Evolutionary conservation across 2,113 vertebrate species (phyloP).

Genomic region (Circaetus gallicus): DNA sequence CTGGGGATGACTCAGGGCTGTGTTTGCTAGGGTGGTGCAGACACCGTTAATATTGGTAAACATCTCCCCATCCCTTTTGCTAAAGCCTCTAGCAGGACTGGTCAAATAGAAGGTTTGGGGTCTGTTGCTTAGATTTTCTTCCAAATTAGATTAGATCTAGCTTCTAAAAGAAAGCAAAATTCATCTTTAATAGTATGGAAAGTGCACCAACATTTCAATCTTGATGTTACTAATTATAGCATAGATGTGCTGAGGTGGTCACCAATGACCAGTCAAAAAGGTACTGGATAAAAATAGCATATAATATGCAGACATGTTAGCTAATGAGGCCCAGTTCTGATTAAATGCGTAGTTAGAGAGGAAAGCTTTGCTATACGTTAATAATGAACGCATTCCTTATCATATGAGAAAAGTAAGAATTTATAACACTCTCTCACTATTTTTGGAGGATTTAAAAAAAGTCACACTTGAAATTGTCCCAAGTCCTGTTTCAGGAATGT

Average conservation of each 20-base stretch:
- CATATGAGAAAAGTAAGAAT: conserved; percentile 11
- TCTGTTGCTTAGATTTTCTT: not conserved
- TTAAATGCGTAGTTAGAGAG: not conserved
- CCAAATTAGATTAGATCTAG: not conserved
- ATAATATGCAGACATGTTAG: not conserved
- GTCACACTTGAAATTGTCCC: conserved; percentile 55
- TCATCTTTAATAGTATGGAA: not conserved
- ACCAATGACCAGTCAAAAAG: not conserved
- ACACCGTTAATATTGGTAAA: not conserved
- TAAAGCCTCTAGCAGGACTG: not conserved
- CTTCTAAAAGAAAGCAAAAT: not conserved
- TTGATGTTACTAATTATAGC: not conserved
- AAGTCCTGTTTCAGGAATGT: conserved; percentile 48
- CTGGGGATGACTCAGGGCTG: not conserved
- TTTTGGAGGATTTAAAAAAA: conserved; percentile 53
- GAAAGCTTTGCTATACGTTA: not conserved
- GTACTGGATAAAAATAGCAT: not conserved
- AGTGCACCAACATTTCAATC: not conserved
- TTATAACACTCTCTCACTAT: conserved; percentile 18
- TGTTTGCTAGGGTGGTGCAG: not conserved
- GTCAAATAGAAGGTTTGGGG: not conserved
- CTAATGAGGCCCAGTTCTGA: not conserved
- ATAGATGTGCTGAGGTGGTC: not conserved
- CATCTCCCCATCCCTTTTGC: not conserved
- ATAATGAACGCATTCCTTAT: not conserved